Evolutionary conservation across 1,140 invertebrate genomes (phyloP).

Genomic region (Leptopilina clavipes): DNA sequence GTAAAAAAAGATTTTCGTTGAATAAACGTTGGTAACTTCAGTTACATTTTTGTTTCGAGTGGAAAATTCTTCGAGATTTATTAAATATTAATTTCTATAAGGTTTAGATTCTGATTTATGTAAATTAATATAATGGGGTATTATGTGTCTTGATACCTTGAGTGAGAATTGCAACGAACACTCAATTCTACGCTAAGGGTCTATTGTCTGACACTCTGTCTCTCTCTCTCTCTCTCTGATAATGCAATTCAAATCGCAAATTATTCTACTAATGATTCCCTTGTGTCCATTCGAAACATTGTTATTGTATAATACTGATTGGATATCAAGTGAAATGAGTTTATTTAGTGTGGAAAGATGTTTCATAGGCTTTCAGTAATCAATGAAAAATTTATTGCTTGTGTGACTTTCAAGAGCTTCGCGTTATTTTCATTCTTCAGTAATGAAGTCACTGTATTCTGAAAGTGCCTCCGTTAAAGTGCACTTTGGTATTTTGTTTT

Average conservation of each 20-base stretch:
- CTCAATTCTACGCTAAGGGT: background rate
- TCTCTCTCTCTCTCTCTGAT: background rate
- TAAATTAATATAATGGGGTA: background rate
- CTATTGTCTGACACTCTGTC: background rate
- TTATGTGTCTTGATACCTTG: conserved; percentile 8
- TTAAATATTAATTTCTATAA: background rate
- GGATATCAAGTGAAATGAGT: background rate
- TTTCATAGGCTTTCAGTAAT: background rate
- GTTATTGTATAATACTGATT: background rate
- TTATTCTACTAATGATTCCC: conserved; percentile 5
- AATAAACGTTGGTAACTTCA: no score
- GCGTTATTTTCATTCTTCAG: background rate
- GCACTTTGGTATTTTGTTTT: background rate
- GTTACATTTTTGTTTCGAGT: no score
- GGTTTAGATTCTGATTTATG: background rate
- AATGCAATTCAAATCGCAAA: conserved; percentile 3
- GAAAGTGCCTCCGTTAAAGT: background rate
- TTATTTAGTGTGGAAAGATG: background rate
- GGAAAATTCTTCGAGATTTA: no score
- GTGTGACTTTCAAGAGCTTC: background rate
- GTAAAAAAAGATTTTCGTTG: no score
- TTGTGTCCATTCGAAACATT: background rate
- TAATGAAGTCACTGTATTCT: background rate
- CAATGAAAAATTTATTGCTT: background rate
- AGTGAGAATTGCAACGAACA: conserved; percentile 11